Conservation (phyloP, 2,888 invertebrate genomes). For the Drosophila mimica region DNA sequence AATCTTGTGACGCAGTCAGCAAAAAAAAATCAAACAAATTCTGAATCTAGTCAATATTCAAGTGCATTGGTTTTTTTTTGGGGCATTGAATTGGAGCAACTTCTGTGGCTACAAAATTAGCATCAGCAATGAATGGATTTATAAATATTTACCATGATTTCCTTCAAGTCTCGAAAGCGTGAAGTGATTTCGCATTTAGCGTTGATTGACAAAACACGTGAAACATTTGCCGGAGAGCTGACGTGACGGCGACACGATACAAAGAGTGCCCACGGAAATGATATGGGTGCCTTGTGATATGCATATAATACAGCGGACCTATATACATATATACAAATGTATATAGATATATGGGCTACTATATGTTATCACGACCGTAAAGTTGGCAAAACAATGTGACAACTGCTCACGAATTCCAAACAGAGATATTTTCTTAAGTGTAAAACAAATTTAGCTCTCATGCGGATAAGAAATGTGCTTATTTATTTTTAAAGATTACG, state of each 20-base stretch:
- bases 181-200: constrained; percentile 41
- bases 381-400: constrained; percentile 21
- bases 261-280: constrained; percentile 37
- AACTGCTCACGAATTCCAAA: constrained; percentile 25
- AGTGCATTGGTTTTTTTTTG: constrained; percentile 6
- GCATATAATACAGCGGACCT: constrained; percentile 11
- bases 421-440: constrained; percentile 22
- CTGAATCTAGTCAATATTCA: neutral
- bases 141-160: constrained; percentile 58
- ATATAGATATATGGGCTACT: neutral
- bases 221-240: constrained; percentile 17
- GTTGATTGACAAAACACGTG: constrained; percentile 44
- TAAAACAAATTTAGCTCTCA: constrained; percentile 14
- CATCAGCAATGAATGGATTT: constrained; percentile 51
- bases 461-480: constrained; percentile 11
- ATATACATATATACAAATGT: no score
- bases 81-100: constrained; percentile 38
- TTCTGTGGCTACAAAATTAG: constrained; percentile 52
- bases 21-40: constrained; percentile 1
- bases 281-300: constrained; percentile 43
- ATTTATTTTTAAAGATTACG: constrained; percentile 15
- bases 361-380: constrained; percentile 27
- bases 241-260: constrained; percentile 35
- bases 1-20: constrained; percentile 42
- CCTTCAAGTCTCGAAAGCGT: constrained; percentile 47